Percentiles rank a stretch among this genome's conserved stretches.
These are phyloP conservation scores for Aphyosemion australe DNA, from an alignment of 2,113 vertebrate genomes.

Conservation along the genomic window DNA sequence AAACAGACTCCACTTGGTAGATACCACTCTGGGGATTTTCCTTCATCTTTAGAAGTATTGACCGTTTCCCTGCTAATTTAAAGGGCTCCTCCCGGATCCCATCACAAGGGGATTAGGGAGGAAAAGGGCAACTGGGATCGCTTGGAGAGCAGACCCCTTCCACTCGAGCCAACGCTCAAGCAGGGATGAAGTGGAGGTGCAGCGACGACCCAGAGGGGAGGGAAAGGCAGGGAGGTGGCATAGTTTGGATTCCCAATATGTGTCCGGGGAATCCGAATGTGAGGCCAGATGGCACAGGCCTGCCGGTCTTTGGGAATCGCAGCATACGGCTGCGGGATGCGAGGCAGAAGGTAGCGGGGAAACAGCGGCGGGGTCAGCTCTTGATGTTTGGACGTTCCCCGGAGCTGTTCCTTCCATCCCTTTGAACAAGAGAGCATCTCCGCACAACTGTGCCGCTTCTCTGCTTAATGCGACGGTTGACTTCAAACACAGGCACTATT, in stretches of 20 bases:
- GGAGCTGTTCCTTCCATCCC: slow-evolving; percentile 76
- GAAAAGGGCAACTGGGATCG: slow-evolving; percentile 75
- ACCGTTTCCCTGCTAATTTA: slow-evolving; percentile 56
- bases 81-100: slow-evolving; percentile 69
- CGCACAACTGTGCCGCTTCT: slow-evolving; percentile 62
- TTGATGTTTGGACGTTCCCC: slow-evolving; percentile 78
- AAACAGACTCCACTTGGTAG: slow-evolving; percentile 23
- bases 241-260: slow-evolving; percentile 77
- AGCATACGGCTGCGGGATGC: slow-evolving; percentile 72
- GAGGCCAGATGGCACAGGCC: slow-evolving; percentile 80
- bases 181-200: slow-evolving; percentile 67
- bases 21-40: slow-evolving; percentile 46
- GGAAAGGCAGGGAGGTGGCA: slow-evolving; percentile 68
- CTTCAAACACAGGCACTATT: slow-evolving; percentile 72
- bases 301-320: slow-evolving; percentile 74
- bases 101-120: slow-evolving; percentile 66
- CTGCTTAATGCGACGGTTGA: slow-evolving; percentile 71
- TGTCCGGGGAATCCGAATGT: slow-evolving; percentile 77
- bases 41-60: slow-evolving; percentile 69
- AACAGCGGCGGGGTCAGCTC: slow-evolving; percentile 76
- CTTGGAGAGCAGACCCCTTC: slow-evolving; percentile 67
- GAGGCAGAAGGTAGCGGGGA: slow-evolving; percentile 75
- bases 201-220: slow-evolving; percentile 64
- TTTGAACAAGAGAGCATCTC: slow-evolving; percentile 79
- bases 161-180: slow-evolving; percentile 65